Percentiles rank a stretch among this genome's conserved stretches.
These are phyloP conservation scores for Phaethon lepturus DNA, from an alignment of 2,113 vertebrate genomes.

Conservation along the genomic window DNA sequence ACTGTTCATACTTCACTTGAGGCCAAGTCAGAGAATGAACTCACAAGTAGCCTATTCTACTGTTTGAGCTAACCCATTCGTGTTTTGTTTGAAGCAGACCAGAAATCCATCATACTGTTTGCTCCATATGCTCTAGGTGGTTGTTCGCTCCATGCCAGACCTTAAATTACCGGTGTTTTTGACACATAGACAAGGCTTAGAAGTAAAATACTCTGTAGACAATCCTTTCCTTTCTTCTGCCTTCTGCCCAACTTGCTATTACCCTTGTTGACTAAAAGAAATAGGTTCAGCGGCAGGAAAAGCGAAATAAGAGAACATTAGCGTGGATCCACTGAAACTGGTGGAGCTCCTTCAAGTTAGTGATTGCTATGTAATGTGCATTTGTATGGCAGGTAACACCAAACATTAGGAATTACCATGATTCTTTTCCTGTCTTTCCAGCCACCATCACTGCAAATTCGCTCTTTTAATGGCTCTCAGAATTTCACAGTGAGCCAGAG, in stretches of 20 bases:
- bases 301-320: background rate
- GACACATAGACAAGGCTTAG: background rate
- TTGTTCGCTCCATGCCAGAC: background rate
- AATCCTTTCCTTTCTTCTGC: background rate
- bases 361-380: accelerated
- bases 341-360: background rate
- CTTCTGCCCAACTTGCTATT: background rate
- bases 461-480: background rate
- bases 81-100: background rate
- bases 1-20: background rate
- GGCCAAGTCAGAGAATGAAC: background rate
- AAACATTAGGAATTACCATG: background rate
- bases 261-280: background rate
- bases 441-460: background rate
- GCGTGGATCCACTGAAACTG: background rate
- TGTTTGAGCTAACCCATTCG: background rate
- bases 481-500: background rate
- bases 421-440: background rate
- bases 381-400: background rate
- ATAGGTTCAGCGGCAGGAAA: background rate
- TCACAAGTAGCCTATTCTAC: background rate
- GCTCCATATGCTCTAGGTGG: background rate
- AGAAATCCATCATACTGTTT: background rate
- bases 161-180: background rate
- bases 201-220: background rate